Percentiles rank a stretch among this genome's conserved stretches.
phyloP scores from a whole-genome alignment of 2,113 vertebrate genomes.

The Pyxicephalus adspersus region DNA sequence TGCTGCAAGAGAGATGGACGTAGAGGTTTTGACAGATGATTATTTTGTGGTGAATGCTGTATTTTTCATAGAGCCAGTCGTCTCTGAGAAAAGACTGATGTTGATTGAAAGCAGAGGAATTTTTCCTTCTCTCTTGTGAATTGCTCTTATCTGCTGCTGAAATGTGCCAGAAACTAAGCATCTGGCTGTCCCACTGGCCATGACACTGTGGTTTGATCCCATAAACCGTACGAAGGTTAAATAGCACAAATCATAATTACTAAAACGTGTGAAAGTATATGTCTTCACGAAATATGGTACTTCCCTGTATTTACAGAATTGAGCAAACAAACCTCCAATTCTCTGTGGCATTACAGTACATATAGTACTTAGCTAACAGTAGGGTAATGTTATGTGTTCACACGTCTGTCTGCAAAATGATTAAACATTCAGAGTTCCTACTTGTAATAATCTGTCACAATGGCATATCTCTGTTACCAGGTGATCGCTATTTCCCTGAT shows the following conservation, averaged over 20 bases:
- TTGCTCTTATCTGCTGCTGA: conserved; percentile 38
- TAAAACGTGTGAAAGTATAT: conserved; percentile 18
- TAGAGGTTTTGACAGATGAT: conserved; percentile 12
- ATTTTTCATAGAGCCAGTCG: conserved; percentile 30
- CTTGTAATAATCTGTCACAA: too few species aligned
- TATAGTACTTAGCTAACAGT: neutral
- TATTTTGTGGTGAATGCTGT: conserved; percentile 40
- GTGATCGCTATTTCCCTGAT: too few species aligned
- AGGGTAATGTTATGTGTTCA: neutral
- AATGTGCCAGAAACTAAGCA: conserved; percentile 21
- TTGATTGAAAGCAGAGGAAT: conserved; percentile 33
- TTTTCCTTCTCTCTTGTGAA: conserved; percentile 12
- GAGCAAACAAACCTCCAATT: neutral
- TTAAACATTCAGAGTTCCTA: too few species aligned
- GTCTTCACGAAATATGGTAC: neutral
- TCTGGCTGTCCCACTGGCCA: neutral
- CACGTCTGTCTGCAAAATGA: too few species aligned
- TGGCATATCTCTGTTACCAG: too few species aligned
- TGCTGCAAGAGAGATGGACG: neutral
- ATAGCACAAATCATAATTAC: conserved; percentile 22
- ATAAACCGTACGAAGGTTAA: conserved; percentile 21
- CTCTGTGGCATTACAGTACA: neutral
- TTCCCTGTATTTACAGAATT: neutral
- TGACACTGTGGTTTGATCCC: conserved; percentile 26
- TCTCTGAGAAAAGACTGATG: conserved; percentile 8